Percentiles rank a stretch among this genome's conserved stretches.
phyloP scores from a whole-genome alignment of 2,113 vertebrate genomes.

The Thermophis baileyi region DNA sequence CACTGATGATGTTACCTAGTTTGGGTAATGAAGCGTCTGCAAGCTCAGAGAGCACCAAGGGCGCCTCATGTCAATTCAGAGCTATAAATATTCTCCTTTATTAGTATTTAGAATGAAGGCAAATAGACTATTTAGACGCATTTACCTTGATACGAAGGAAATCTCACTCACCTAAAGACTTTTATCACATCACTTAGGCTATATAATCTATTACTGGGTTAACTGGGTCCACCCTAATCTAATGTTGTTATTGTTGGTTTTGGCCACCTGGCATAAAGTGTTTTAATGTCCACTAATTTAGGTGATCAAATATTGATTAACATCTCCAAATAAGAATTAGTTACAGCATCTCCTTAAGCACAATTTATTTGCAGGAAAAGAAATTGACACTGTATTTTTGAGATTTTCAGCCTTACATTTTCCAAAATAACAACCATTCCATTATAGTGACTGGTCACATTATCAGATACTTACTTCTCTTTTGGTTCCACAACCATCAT shows the following conservation, averaged over 20 bases:
- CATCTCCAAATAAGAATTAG: neutral
- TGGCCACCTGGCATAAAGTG: neutral
- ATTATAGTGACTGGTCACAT: neutral
- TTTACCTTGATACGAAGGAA: neutral
- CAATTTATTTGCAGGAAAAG: neutral
- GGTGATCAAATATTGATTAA: neutral
- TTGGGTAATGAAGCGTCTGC: too few species aligned
- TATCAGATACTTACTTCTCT: constrained; percentile 21
- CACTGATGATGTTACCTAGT: too few species aligned
- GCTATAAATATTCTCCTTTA: too few species aligned
- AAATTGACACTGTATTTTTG: neutral
- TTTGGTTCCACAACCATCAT: constrained; percentile 74
- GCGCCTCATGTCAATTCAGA: too few species aligned
- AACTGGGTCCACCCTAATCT: neutral
- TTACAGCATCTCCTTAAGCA: neutral
- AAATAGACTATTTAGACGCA: neutral
- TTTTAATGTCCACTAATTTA: neutral
- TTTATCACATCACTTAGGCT: neutral
- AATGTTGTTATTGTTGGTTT: neutral
- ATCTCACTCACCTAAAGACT: neutral
- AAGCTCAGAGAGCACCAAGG: too few species aligned
- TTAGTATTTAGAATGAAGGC: neutral
- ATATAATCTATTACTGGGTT: neutral
- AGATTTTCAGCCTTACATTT: neutral
- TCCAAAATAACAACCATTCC: neutral